Base-by-base conservation (phyloP, 1,140 invertebrate genomes). In the Zaprionus ghesquierei region DNA sequence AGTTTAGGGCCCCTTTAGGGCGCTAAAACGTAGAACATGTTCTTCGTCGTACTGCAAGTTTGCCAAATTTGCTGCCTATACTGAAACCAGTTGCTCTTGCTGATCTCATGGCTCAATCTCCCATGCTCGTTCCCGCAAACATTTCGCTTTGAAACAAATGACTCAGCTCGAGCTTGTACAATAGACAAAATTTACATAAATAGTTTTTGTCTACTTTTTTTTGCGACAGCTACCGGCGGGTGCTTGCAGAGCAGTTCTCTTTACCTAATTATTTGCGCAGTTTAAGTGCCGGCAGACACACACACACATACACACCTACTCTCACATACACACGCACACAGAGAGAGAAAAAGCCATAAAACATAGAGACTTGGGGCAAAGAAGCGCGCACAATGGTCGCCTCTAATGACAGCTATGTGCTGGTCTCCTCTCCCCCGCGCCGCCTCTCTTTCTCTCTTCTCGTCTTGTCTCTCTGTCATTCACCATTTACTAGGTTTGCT, bases 251-350 rank as follows among this genome's bases (percentile, higher is more conserved):
- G 66, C 49, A 31, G 56, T 72, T 27, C 29, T 54, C 20, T 38
- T 79, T 80, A 71, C 66, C 79, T 87, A 87, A 87, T 87, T 87
- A 87, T 87, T 89, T 89, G 84, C 79, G 77, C 85, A 80, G 51
- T 87, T 87, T 77, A 66, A 84, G 69, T 77, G 79, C 81, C 72
- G 65, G 62, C 69, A 53, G 44, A 75, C 22, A 49, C 51, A 70
- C 22, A 31, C 25, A 44, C 20, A 75, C 25, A 60, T 12, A 22
- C 9, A 46, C 41, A 46, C 18, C 20, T 18, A 46, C 18, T 6
- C 18, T 2, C 18, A 22, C 15, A 46, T 1, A 20, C 41, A 20
- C 41, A 46, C 18, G 10, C 41, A 44, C 41, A 5, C 27, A 29
- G 2, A 35, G n/a, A 31, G 35, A 38, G 20, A 60, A n/a, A 18